Base-by-base conservation (phyloP, 2,888 invertebrate genomes). In the Gnatocerus cornutus region DNA sequence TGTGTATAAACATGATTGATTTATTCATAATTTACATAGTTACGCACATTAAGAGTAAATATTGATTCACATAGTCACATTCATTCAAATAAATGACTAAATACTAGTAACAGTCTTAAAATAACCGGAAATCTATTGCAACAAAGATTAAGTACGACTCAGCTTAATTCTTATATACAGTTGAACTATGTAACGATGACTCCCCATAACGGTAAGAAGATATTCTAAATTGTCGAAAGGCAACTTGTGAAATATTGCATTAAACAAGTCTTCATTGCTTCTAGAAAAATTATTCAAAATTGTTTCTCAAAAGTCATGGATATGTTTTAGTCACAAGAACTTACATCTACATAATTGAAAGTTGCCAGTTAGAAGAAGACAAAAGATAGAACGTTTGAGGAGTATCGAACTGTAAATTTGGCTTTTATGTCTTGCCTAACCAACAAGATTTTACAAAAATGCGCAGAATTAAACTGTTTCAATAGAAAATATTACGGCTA, bases 91-190 rank as follows among this genome's bases (percentile, higher is more conserved):
- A 33, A 58, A 66, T 13, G 27, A 53, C 21, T 45, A 39, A 43
- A n/a, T 21, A 41, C 56, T 67, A 67, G 63, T 63, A 71, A 71
- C 67, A 71, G 67, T 71, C 63, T 71, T 69, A 59, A 66, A 45
- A 58, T 10, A 30, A 61, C n/a, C n/a, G 21, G 43, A n/a, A 27
- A 3, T 21, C 21, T 21, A 21, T 21, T 21, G 21, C 10, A 41
- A 10, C 7, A 7, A 27, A 58, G 30, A 37, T n/a, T 27, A 29
- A 45, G 6, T 10, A 39, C 48, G 48, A 50, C 12, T 50, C 61
- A 59, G 59, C 46, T 59, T 59, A 59, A 63, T 63, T 63, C 53
- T 53, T 43, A 43, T 50, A 8, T 53, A 33, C 43, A 58, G n/a
- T 45, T 8, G n/a, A 58, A 45, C 8, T 13, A 30, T 27, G 29